These are phyloP conservation scores for Naja naja DNA, from an alignment of 2,113 vertebrate genomes.

Conservation along the genomic window DNA sequence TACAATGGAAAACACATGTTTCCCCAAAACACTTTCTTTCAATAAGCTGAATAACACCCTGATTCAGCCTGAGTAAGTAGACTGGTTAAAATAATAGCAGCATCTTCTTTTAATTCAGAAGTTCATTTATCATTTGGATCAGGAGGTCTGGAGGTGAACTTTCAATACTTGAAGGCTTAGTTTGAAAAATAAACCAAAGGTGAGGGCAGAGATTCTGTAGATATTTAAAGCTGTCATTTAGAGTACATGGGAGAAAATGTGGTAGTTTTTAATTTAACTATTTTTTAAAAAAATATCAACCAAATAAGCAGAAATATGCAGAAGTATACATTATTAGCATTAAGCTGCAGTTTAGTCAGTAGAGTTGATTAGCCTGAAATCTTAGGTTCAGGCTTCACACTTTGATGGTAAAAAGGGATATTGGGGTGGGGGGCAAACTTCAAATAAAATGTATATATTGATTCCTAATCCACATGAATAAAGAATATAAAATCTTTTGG, in stretches of 20 bases:
- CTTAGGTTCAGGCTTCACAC: not conserved
- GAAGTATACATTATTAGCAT: not conserved
- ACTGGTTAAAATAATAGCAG: constrained; percentile 80
- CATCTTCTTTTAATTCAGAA: constrained; percentile 80
- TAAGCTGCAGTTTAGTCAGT: not conserved
- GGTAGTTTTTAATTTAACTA: constrained; percentile 37
- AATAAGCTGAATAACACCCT: constrained; percentile 77
- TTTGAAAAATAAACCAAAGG: constrained; percentile 65
- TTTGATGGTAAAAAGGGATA: not conserved
- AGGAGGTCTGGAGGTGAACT: constrained; percentile 68
- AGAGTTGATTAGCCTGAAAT: not conserved
- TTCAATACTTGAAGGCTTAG: constrained; percentile 73
- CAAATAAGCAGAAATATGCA: not conserved
- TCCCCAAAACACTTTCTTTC: constrained; percentile 75
- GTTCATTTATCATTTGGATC: constrained; percentile 80
- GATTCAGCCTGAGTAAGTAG: constrained; percentile 78
- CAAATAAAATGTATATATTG: not conserved
- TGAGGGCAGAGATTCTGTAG: constrained; percentile 37
- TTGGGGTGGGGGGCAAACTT: not conserved
- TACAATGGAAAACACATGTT: constrained; percentile 82
- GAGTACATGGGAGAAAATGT: constrained; percentile 45
- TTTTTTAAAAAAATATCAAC: constrained; percentile 34
- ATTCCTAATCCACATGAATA: not conserved
- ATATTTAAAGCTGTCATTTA: constrained; percentile 60
- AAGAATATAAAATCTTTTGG: too few species aligned